phyloP scores from a whole-genome alignment of 2,113 vertebrate species.

The Pangasianodon gigas region DNA sequence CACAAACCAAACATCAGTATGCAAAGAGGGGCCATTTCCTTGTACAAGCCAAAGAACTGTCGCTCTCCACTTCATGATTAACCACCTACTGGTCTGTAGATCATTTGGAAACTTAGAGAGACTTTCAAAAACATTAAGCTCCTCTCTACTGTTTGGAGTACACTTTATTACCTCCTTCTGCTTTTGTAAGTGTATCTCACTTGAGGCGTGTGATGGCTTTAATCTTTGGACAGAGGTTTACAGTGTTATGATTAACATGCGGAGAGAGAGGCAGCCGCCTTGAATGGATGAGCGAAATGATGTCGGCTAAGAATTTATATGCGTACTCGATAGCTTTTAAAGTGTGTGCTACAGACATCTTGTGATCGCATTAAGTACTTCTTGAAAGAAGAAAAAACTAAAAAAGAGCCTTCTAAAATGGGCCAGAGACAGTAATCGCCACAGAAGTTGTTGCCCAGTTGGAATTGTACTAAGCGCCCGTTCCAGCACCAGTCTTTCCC shows the following conservation, averaged over 20 bases:
- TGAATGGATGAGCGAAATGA: conserved; percentile 44
- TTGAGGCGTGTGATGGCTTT: conserved; percentile 60
- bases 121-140: conserved; percentile 21
- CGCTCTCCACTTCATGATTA: conserved; percentile 10
- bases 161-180: conserved; percentile 50
- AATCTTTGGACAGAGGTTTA: conserved; percentile 58
- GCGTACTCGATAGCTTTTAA: conserved; percentile 66
- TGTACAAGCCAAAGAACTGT: conserved; percentile 4
- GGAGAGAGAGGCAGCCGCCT: conserved; percentile 42
- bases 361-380: conserved; percentile 59
- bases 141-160: conserved; percentile 36
- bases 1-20: conserved; percentile 1
- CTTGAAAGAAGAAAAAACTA: conserved; percentile 62
- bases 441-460: conserved; percentile 56
- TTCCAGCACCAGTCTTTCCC: conserved; percentile 40
- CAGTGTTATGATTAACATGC: conserved; percentile 57
- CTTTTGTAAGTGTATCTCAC: conserved; percentile 57
- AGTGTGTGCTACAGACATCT: conserved; percentile 65
- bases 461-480: conserved; percentile 59
- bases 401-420: conserved; percentile 50
- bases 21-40: neutral
- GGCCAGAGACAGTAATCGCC: conserved; percentile 47
- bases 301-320: conserved; percentile 61
- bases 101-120: conserved; percentile 20
- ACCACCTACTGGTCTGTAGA: conserved; percentile 8